phyloP scores from a whole-genome alignment of 1,140 invertebrate genomes.

The Leucophenga varia region DNA sequence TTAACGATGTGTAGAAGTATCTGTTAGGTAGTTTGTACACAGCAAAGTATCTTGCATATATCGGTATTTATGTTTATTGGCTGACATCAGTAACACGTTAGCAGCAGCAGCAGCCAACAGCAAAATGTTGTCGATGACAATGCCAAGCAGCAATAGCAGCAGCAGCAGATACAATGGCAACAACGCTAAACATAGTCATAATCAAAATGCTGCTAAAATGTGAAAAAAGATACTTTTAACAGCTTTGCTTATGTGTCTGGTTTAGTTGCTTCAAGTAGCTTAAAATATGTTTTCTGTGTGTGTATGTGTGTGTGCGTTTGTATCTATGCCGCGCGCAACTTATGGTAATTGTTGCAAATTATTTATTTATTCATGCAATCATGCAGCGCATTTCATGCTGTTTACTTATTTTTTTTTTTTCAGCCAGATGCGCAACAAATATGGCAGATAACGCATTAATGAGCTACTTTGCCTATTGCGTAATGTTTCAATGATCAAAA shows the following conservation, averaged over 20 bases:
- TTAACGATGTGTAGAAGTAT: too few relatives aligned
- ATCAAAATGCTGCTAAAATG: slow-evolving; percentile 17
- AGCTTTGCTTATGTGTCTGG: too few relatives aligned
- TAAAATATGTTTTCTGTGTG: too few relatives aligned
- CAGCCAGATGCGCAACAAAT: too few relatives aligned
- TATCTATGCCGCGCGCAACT: slow-evolving; percentile 41
- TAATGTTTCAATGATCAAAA: too few relatives aligned
- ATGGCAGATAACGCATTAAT: too few relatives aligned
- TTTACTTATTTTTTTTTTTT: too few relatives aligned
- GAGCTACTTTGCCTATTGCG: too few relatives aligned
- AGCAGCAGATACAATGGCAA: slow-evolving; percentile 2
- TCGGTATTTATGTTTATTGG: slow-evolving; percentile 48
- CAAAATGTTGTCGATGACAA: too few relatives aligned
- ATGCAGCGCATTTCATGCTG: slow-evolving; percentile 10
- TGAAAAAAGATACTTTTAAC: slow-evolving; percentile 11
- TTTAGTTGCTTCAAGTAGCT: too few relatives aligned
- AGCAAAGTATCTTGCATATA: too few relatives aligned
- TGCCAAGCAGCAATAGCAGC: slow-evolving; percentile 4
- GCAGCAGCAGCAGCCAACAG: slow-evolving; percentile 25
- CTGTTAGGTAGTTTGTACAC: too few relatives aligned
- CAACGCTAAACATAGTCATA: slow-evolving; percentile 35
- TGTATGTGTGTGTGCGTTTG: slow-evolving; percentile 12
- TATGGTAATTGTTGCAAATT: slow-evolving; percentile 51
- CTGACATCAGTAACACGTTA: slow-evolving; percentile 36
- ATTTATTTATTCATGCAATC: slow-evolving; percentile 53